phyloP scores from a whole-genome alignment of 2,113 vertebrate genomes.

The Microcebus lehilahytsara region DNA sequence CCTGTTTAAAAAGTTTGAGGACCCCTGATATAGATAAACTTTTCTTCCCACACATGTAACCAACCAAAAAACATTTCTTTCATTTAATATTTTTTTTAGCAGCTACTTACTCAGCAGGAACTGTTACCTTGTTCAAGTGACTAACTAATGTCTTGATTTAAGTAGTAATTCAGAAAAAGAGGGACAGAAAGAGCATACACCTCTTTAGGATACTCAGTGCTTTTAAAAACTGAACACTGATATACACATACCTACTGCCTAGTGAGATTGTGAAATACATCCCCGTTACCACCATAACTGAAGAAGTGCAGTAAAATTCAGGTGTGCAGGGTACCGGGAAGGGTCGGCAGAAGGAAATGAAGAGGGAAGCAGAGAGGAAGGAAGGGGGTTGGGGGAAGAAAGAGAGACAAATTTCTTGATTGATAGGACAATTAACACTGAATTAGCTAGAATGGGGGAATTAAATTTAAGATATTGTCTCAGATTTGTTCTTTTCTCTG shows the following conservation, averaged over 20 bases:
- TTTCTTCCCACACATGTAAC: background rate
- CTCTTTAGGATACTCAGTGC: background rate
- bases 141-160: slow-evolving; percentile 4
- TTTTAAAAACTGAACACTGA: background rate
- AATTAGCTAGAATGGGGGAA: background rate
- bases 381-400: background rate
- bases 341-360: background rate
- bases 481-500: background rate
- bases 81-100: background rate
- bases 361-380: background rate
- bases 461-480: background rate
- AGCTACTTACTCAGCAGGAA: background rate
- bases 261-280: background rate
- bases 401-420: background rate
- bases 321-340: background rate
- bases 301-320: background rate
- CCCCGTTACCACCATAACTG: background rate
- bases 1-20: too few species aligned
- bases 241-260: background rate
- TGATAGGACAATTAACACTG: background rate
- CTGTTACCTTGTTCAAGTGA: background rate
- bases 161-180: background rate
- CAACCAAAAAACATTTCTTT: background rate
- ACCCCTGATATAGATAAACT: background rate
- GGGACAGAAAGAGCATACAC: background rate